Evolutionary conservation across 2,113 vertebrate species (phyloP).

Genomic region (Ctenodactylus gundi): DNA sequence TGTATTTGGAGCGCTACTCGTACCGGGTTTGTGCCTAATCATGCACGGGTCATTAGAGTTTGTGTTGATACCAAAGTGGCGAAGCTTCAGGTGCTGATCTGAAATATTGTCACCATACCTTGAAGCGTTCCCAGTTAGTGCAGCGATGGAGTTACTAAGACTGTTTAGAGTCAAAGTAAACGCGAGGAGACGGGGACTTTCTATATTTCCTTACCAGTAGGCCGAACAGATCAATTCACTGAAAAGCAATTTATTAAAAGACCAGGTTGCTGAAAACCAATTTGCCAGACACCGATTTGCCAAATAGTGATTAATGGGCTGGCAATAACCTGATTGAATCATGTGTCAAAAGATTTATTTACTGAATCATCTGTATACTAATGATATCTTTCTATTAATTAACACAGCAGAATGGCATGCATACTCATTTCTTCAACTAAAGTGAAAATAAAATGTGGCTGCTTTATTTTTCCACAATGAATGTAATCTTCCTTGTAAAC

Average conservation of each 20-base stretch:
- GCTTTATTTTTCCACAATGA: conserved; percentile 31
- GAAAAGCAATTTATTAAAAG: conserved; percentile 41
- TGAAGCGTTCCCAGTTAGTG: not conserved
- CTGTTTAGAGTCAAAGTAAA: conserved; percentile 18
- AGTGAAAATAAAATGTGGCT: not conserved
- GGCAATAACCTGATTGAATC: conserved; percentile 52
- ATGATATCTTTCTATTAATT: not conserved
- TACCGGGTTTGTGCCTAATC: not conserved
- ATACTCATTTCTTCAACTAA: not conserved
- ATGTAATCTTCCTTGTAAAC: not conserved
- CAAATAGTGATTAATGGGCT: conserved; percentile 36
- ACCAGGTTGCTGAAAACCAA: conserved; percentile 16
- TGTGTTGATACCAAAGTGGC: not conserved
- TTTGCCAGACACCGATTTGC: conserved; percentile 10
- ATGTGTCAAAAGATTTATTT: conserved; percentile 44
- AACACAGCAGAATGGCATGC: not conserved
- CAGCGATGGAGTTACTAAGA: not conserved
- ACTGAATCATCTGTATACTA: conserved; percentile 30
- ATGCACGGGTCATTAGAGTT: conserved; percentile 11
- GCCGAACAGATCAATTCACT: conserved; percentile 23
- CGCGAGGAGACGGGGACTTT: not conserved
- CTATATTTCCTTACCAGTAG: not conserved
- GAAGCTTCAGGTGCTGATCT: not conserved
- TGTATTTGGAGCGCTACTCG: not conserved
- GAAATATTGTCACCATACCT: not conserved